These are phyloP conservation scores for Dicranocentrus wangi DNA, from an alignment of 2,888 invertebrate species.

Conservation along the genomic window DNA sequence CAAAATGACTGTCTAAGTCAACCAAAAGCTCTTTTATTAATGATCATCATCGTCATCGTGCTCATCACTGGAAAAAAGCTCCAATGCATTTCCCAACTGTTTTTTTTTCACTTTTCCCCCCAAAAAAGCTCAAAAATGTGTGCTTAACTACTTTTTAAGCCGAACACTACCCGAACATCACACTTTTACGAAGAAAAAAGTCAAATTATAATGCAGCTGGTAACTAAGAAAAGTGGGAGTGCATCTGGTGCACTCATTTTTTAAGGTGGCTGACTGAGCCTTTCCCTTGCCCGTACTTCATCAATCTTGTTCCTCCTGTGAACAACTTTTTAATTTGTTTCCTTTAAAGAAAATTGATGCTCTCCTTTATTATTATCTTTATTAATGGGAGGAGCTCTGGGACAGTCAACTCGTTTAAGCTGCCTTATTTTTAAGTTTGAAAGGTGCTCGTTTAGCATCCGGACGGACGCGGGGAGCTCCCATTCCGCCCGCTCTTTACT, in stretches of 20 bases:
- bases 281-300: slow-evolving; percentile 7
- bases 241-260: slow-evolving; percentile 38
- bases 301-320: slow-evolving; percentile 30
- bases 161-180: not conserved
- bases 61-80: not conserved
- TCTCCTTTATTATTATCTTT: slow-evolving; percentile 20
- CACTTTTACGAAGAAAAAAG: slow-evolving; percentile 25
- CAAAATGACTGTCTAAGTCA: slow-evolving; percentile 5
- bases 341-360: slow-evolving; percentile 36
- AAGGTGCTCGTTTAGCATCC: not conserved
- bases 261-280: too few relatives aligned
- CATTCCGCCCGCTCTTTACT: not conserved
- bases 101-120: too few relatives aligned
- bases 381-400: slow-evolving; percentile 28
- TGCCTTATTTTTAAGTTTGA: slow-evolving; percentile 7
- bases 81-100: not conserved
- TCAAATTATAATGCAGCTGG: slow-evolving; percentile 39
- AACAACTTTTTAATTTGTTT: slow-evolving; percentile 28
- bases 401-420: slow-evolving; percentile 7
- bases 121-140: too few relatives aligned
- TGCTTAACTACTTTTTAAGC: slow-evolving; percentile 33
- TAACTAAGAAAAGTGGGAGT: not conserved
- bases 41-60: slow-evolving; percentile 3
- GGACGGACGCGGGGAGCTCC: too few relatives aligned
- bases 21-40: slow-evolving; percentile 6